A percentile compares a stretch with the other conserved stretches of the same genome.
Evolutionary conservation across 2,797 vertebrate species (phyloP).

Genomic region (Peromyscus attwateri): DNA sequence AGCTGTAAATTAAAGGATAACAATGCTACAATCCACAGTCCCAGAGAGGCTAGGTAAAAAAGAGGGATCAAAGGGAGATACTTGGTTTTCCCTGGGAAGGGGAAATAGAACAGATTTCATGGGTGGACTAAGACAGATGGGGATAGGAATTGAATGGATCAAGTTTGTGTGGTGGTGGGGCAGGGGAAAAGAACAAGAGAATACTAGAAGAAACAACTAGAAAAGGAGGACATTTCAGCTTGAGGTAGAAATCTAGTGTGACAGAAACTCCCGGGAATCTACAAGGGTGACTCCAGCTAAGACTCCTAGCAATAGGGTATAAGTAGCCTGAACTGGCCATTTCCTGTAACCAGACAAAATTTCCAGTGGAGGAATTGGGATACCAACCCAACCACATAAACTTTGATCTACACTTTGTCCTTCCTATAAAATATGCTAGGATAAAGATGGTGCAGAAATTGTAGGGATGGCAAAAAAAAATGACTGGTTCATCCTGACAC

Average conservation of each 20-base stretch:
- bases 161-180: neutral
- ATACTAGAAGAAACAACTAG: neutral
- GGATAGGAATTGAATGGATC: neutral
- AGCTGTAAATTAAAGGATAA: neutral
- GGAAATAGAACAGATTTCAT: neutral
- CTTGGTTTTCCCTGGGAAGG: neutral
- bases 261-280: too few relatives aligned
- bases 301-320: too few relatives aligned
- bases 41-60: neutral
- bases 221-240: neutral
- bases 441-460: too few relatives aligned
- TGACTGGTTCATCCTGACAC: too few relatives aligned
- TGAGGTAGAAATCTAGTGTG: neutral
- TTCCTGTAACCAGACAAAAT: too few relatives aligned
- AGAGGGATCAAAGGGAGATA: neutral
- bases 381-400: too few relatives aligned
- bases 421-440: too few relatives aligned
- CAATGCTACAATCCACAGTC: neutral
- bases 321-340: too few relatives aligned
- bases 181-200: neutral
- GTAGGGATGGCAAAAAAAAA: too few relatives aligned
- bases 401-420: too few relatives aligned
- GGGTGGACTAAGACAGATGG: neutral
- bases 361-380: too few relatives aligned
- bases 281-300: too few relatives aligned